Percentiles rank a stretch among this genome's conserved stretches.
phyloP scores from a whole-genome alignment of 2,797 vertebrate species.

The Peromyscus aztecus region DNA sequence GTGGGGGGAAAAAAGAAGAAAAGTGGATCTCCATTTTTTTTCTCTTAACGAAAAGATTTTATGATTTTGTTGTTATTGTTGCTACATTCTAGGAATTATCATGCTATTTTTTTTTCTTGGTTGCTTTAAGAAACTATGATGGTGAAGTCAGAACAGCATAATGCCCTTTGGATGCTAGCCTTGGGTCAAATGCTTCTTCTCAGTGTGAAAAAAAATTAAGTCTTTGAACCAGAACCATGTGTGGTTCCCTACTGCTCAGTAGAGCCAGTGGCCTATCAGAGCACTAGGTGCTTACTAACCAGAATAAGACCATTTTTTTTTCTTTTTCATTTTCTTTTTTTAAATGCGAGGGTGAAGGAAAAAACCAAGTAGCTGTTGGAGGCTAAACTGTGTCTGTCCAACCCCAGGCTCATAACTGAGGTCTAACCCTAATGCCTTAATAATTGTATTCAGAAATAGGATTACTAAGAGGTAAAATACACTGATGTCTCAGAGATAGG shows the following conservation, averaged over 20 bases:
- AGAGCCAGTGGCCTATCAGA: background rate
- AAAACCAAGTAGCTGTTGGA: background rate
- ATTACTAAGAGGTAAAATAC: background rate
- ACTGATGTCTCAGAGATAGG: background rate
- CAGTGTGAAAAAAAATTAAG: background rate
- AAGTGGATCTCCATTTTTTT: background rate
- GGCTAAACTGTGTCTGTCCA: background rate
- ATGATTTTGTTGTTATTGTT: background rate
- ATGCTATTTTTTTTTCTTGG: background rate
- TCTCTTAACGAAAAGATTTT: slow-evolving; percentile 6
- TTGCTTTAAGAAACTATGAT: background rate
- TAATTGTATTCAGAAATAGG: background rate
- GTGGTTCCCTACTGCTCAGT: background rate
- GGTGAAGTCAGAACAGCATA: background rate
- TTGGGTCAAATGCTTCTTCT: background rate
- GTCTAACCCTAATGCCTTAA: background rate
- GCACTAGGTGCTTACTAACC: background rate
- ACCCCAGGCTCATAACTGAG: background rate
- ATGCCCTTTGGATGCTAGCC: background rate
- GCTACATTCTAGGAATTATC: background rate
- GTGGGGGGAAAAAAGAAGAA: background rate
- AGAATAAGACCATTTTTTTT: background rate
- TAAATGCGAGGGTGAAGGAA: background rate
- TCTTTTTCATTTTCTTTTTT: background rate
- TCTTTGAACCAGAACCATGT: background rate